Evolutionary conservation across 1,140 invertebrate species (phyloP), one percentile per base, ranked within the genome.

Genomic region (Argopecten irradians): DNA sequence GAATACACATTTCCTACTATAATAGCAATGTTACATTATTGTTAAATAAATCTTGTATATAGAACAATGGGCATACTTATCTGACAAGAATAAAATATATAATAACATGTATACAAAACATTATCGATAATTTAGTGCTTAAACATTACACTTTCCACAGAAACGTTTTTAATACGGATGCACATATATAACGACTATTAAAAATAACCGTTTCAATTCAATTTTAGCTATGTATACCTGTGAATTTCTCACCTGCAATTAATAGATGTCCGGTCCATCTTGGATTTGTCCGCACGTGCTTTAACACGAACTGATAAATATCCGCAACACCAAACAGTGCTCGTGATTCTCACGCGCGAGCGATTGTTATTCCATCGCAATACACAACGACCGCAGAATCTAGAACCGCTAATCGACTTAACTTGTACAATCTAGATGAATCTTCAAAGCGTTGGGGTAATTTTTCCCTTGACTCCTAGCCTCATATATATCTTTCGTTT

Each of bases 381-480:
- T 71, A n/a, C 55, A n/a, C 55, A 2, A 71, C 22, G n/a, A 28
- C 55, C 22, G 55, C 5, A 1, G 8, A 71, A 71, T 71, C 55
- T 71, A 71, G 55, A 71, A 71, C 55, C 28, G 55, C 28, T 71
- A n/a, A 71, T 71, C 55, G 55, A 71, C 22, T 71, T 28, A 46
- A 71, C 8, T 71, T n/a, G n/a, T n/a, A 28, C 55, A 71, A 71
- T 71, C 55, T 71, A 16, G 22, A 71, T 5, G 22, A 71, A 71
- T 71, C 55, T 71, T 71, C 55, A 71, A 71, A 71, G 55, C 55
- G 55, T 71, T 71, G n/a, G 55, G 55, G 55, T 71, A 71, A 71
- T 71, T 71, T 71, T 46, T 71, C 28, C 55, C 55, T n/a, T n/a
- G n/a, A 71, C 55, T 71, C 14, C 55, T 5, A 71, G 16, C 8